Percentiles rank a stretch among this genome's conserved stretches.
phyloP scores from a whole-genome alignment of 2,113 vertebrate genomes.

The Mesembrinibis cayennensis region DNA sequence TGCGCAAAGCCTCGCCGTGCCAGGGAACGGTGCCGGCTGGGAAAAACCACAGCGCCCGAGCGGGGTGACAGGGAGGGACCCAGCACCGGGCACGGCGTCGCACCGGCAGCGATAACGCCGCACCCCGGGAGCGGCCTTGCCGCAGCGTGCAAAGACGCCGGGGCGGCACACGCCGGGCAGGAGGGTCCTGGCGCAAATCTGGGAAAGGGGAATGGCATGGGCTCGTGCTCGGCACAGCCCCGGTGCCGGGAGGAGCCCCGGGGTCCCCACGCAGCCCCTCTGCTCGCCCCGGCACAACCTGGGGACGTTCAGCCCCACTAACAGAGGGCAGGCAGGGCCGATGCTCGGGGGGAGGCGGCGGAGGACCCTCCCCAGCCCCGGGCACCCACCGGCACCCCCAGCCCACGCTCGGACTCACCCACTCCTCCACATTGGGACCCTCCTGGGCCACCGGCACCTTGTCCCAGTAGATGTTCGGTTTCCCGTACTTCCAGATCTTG shows the following conservation, averaged over 20 bases:
- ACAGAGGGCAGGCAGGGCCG: not conserved
- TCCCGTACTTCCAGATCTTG: conserved; percentile 84
- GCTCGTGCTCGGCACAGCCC: not conserved
- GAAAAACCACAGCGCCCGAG: not conserved
- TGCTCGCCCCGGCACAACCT: rapidly evolving
- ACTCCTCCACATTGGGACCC: conserved; percentile 80
- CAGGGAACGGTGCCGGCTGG: not conserved
- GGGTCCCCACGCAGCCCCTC: not conserved
- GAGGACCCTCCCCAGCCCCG: too few species aligned
- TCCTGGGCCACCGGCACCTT: conserved; percentile 19
- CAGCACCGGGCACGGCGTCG: not conserved
- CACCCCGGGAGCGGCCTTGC: not conserved
- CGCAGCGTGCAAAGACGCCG: not conserved
- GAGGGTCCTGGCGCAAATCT: not conserved
- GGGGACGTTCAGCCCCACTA: not conserved
- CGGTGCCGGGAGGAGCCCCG: rapidly evolving
- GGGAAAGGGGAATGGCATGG: not conserved
- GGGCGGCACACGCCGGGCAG: not conserved
- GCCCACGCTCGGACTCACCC: conserved; percentile 70
- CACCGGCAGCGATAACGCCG: not conserved
- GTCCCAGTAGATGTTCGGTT: conserved; percentile 84
- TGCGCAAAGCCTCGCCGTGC: not conserved
- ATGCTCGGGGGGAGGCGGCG: rapidly evolving
- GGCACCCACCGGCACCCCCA: too few species aligned
- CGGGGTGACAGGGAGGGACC: not conserved